phyloP scores from a whole-genome alignment of 2,797 vertebrate genomes.

The Dipus sagitta region DNA sequence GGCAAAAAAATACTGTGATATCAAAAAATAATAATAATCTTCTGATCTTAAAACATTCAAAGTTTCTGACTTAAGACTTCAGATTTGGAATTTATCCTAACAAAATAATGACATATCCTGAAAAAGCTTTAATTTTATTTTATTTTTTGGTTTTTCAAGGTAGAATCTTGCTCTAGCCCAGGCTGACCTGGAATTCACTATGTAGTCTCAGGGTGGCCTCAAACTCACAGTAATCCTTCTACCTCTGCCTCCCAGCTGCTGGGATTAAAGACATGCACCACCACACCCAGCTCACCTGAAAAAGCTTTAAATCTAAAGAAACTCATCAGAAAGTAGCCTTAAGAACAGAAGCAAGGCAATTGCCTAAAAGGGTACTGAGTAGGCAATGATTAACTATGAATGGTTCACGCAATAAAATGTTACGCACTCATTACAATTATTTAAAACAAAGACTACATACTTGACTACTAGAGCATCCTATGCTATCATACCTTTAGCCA shows the following conservation, averaged over 20 bases:
- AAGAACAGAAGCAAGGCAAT: not conserved
- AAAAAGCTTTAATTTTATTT: too few relatives aligned
- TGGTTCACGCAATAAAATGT: conserved; percentile 36
- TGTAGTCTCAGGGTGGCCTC: too few relatives aligned
- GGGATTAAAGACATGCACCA: too few relatives aligned
- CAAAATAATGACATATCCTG: conserved; percentile 28
- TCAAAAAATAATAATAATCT: conserved; percentile 30
- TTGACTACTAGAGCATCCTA: not conserved
- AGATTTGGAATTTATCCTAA: conserved; percentile 38
- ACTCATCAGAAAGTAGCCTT: not conserved
- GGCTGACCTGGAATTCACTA: too few relatives aligned
- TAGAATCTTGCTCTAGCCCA: too few relatives aligned
- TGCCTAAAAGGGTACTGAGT: not conserved
- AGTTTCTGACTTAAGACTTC: conserved; percentile 25
- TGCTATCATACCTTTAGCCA: not conserved
- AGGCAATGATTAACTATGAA: conserved; percentile 2
- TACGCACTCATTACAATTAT: not conserved
- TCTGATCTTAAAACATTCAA: not conserved
- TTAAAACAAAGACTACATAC: not conserved
- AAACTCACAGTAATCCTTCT: too few relatives aligned
- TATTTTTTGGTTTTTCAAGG: too few relatives aligned
- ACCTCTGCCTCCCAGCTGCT: too few relatives aligned
- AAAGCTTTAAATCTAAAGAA: conserved; percentile 26
- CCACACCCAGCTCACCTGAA: not conserved
- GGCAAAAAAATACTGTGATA: not conserved